Evolutionary conservation across 2,113 vertebrate genomes (phyloP).

Genomic region (Cynopterus brachyotis): DNA sequence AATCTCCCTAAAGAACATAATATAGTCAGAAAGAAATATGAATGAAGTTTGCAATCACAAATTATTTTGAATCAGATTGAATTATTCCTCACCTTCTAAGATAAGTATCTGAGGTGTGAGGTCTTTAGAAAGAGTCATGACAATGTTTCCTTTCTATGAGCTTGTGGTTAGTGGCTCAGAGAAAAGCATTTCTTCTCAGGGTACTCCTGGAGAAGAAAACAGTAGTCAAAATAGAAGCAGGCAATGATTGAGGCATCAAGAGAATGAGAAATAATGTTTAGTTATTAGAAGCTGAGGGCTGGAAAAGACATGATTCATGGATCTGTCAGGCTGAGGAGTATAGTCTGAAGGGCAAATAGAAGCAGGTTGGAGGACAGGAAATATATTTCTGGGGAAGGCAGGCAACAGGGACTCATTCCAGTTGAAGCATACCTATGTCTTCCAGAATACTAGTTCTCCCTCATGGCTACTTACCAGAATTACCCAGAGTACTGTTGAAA

Average conservation of each 20-base stretch:
- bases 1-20: not conserved
- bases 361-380: not conserved
- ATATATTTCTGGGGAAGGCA: not conserved
- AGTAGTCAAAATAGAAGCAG: not conserved
- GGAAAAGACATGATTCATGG: not conserved
- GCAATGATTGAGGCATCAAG: not conserved
- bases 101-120: not conserved
- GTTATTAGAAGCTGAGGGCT: not conserved
- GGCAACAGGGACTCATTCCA: not conserved
- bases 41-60: not conserved
- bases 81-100: not conserved
- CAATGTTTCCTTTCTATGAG: not conserved
- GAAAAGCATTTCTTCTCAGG: not conserved
- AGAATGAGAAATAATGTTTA: not conserved
- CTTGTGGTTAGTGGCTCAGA: not conserved
- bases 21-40: slow-evolving; percentile 21
- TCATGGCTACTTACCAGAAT: not conserved
- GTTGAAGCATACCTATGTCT: not conserved
- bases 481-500: not conserved
- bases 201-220: slow-evolving; percentile 19
- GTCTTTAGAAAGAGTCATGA: not conserved
- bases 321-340: not conserved
- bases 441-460: not conserved
- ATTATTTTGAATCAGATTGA: not conserved
- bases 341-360: not conserved